Percentiles rank a stretch among this genome's conserved stretches.
These are phyloP conservation scores for Sminthurinus signatus DNA, from an alignment of 1,140 invertebrate genomes.

Conservation along the genomic window DNA sequence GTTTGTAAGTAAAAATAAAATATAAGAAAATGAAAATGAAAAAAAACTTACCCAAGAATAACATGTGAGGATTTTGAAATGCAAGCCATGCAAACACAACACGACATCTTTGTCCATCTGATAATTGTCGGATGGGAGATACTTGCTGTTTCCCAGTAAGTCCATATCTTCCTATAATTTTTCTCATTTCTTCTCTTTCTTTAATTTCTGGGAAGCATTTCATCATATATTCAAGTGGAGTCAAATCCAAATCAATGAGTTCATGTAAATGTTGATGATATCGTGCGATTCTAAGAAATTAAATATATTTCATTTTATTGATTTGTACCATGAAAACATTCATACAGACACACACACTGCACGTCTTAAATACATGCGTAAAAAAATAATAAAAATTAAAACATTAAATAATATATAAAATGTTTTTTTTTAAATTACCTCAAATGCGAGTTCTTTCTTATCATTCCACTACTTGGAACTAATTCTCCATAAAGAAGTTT, in stretches of 20 bases:
- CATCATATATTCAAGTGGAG: slow-evolving; percentile 98
- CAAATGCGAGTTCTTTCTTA: slow-evolving; percentile 94
- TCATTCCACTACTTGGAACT: slow-evolving; percentile 91
- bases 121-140: slow-evolving; percentile 94
- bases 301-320: too few species aligned
- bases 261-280: slow-evolving; percentile 99
- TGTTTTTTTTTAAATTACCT: slow-evolving; percentile 49
- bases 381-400: too few species aligned
- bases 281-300: too few species aligned
- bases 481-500: slow-evolving; percentile 94
- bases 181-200: slow-evolving; percentile 97
- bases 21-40: too few species aligned
- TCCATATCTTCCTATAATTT: slow-evolving; percentile 97
- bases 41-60: slow-evolving; percentile 92
- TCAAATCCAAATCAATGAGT: slow-evolving; percentile 86
- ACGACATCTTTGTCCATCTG: slow-evolving; percentile 95
- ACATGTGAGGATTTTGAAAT: slow-evolving; percentile 75
- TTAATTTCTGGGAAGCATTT: slow-evolving; percentile 93
- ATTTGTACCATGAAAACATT: too few species aligned
- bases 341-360: too few species aligned
- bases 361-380: too few species aligned
- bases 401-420: too few species aligned
- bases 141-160: slow-evolving; percentile 94
- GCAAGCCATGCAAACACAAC: slow-evolving; percentile 90
- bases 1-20: slow-evolving; percentile 52